phyloP scores from a whole-genome alignment of 2,113 vertebrate species.

The Mobula birostris region DNA sequence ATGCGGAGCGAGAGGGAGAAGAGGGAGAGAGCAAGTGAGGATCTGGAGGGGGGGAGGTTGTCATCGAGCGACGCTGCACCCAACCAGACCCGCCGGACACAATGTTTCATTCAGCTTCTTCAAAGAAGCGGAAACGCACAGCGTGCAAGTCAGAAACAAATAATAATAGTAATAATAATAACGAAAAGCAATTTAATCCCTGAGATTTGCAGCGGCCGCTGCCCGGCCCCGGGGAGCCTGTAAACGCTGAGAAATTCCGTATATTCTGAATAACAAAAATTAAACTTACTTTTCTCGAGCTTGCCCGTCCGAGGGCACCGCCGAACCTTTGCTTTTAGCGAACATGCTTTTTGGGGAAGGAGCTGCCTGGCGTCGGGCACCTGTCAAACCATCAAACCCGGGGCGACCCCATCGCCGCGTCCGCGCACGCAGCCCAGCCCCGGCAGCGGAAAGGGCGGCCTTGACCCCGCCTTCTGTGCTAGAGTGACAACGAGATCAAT shows the following conservation, averaged over 20 bases:
- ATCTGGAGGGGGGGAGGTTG: background rate
- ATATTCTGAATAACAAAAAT: background rate
- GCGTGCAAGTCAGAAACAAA: slow-evolving; percentile 16
- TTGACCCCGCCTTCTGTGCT: background rate
- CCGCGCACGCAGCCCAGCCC: slow-evolving; percentile 32
- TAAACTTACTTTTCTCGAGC: slow-evolving; percentile 87
- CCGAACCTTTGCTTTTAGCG: slow-evolving; percentile 91
- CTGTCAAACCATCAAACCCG: slow-evolving; percentile 40
- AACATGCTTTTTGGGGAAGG: slow-evolving; percentile 69
- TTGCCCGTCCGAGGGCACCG: slow-evolving; percentile 90
- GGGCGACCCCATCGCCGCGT: slow-evolving; percentile 31
- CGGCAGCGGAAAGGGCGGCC: slow-evolving; percentile 21
- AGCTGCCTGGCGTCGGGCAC: slow-evolving; percentile 43
- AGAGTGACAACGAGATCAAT: background rate
- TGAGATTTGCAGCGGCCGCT: slow-evolving; percentile 14
- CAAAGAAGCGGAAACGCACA: slow-evolving; percentile 12
- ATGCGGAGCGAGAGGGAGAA: background rate
- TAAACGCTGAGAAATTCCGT: background rate
- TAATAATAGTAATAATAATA: background rate
- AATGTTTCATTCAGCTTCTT: slow-evolving; percentile 10
- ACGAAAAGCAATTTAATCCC: slow-evolving; percentile 25
- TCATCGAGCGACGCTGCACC: slow-evolving; percentile 22
- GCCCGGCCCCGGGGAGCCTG: slow-evolving; percentile 24
- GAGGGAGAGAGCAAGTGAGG: background rate
- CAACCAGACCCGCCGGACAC: slow-evolving; percentile 24